These are phyloP conservation scores for Lethenteron camtschaticum DNA, from an alignment of 2,113 vertebrate species.

Conservation along the genomic window DNA sequence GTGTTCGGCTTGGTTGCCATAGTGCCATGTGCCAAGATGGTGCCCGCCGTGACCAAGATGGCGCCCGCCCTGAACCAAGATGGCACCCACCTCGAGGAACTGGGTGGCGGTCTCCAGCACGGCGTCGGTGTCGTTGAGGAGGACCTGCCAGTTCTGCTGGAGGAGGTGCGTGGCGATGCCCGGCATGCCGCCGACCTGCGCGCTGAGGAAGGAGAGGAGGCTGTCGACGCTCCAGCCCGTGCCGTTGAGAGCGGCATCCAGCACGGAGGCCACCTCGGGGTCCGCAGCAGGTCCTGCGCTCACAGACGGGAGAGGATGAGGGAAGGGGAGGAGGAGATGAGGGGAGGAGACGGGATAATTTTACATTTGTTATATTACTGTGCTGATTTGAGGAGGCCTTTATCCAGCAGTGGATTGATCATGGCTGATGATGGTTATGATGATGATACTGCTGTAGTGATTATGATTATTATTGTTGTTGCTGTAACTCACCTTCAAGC, in stretches of 20 bases:
- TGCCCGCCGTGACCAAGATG: neutral
- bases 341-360: neutral
- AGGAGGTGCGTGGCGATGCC: too few species aligned
- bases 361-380: neutral
- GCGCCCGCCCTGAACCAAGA: neutral
- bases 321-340: too few species aligned
- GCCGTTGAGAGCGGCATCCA: slow-evolving; percentile 26
- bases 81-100: slow-evolving; percentile 70
- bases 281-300: slow-evolving; percentile 39
- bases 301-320: neutral
- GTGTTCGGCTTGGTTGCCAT: neutral
- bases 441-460: neutral
- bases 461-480: neutral
- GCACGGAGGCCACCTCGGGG: slow-evolving; percentile 31
- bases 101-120: slow-evolving; percentile 60
- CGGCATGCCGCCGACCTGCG: too few species aligned
- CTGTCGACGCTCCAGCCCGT: slow-evolving; percentile 52
- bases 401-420: neutral
- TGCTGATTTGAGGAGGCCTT: too few species aligned
- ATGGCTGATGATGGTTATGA: neutral
- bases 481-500: slow-evolving; percentile 41
- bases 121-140: slow-evolving; percentile 70
- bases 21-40: neutral
- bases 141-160: slow-evolving; percentile 54
- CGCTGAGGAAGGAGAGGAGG: slow-evolving; percentile 31